Percentiles rank a stretch among this genome's conserved stretches.
These are phyloP conservation scores for Macropis europaea DNA, from an alignment of 2,888 invertebrate species.

Conservation along the genomic window DNA sequence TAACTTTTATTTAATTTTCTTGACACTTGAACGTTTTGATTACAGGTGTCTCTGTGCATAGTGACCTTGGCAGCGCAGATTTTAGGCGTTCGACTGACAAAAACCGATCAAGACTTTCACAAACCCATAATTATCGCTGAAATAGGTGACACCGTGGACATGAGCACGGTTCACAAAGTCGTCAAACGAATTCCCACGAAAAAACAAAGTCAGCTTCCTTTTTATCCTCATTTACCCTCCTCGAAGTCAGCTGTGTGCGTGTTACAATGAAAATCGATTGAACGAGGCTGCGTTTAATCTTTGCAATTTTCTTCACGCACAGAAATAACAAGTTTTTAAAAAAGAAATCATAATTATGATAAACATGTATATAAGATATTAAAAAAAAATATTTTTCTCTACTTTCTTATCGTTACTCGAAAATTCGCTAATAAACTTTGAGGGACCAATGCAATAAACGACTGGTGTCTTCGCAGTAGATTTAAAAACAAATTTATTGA, in stretches of 20 bases:
- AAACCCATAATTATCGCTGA: conserved; percentile 85
- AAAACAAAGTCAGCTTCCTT: conserved; percentile 66
- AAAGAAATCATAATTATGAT: neutral
- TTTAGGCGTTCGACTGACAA: conserved; percentile 84
- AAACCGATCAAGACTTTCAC: conserved; percentile 85
- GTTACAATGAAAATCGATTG: conserved; percentile 79
- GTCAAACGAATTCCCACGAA: conserved; percentile 73
- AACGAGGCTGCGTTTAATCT: neutral
- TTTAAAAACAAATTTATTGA: conserved; percentile 60
- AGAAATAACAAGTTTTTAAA: neutral
- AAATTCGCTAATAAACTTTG: neutral
- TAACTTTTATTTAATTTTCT: too few relatives aligned
- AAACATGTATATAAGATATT: conserved; percentile 16
- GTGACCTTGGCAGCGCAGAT: conserved; percentile 87
- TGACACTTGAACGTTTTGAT: too few relatives aligned
- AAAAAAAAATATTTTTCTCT: conserved; percentile 39
- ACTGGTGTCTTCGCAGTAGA: conserved; percentile 48
- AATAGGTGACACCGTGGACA: conserved; percentile 79
- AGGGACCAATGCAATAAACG: conserved; percentile 46
- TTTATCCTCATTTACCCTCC: conserved; percentile 64
- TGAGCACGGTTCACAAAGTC: conserved; percentile 69
- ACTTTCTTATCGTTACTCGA: neutral
- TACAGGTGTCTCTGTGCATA: conserved; percentile 85
- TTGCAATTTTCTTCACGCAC: neutral
- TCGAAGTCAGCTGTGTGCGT: conserved; percentile 81